Percentiles rank a stretch among this genome's conserved stretches.
Conservation (phyloP, 2,888 invertebrate species). For the Apamea sordens region DNA sequence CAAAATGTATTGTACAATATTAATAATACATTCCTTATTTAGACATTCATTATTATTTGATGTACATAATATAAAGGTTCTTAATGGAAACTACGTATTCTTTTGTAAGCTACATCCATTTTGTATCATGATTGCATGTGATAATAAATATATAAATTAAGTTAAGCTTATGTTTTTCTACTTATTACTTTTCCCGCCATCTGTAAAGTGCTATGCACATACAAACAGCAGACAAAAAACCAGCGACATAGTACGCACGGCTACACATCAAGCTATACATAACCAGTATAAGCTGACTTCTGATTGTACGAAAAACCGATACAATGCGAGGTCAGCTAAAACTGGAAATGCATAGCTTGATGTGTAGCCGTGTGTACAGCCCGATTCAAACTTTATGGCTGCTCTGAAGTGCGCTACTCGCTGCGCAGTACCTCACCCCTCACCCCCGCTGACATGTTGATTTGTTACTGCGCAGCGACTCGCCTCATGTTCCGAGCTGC, state of each 20-base stretch:
- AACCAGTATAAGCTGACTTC: too few species aligned
- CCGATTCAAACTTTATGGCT: too few species aligned
- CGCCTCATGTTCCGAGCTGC: too few species aligned
- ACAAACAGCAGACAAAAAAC: background rate
- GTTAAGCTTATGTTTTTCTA: conserved; percentile 16
- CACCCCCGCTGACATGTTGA: too few species aligned
- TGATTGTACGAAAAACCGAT: too few species aligned
- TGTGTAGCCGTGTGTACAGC: too few species aligned
- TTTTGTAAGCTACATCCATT: conserved; percentile 60
- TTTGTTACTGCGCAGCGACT: too few species aligned
- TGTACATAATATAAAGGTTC: conserved; percentile 10
- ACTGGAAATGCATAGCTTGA: too few species aligned
- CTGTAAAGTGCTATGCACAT: background rate
- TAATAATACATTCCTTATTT: conserved; percentile 42
- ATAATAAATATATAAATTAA: conserved; percentile 62
- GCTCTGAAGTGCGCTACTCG: too few species aligned
- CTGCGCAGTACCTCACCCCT: too few species aligned
- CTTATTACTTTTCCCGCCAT: background rate
- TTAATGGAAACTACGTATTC: conserved; percentile 36
- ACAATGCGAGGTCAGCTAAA: too few species aligned
- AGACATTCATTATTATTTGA: background rate
- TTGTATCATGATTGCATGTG: conserved; percentile 65
- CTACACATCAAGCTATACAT: too few species aligned
- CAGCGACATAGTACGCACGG: background rate
- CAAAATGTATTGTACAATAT: conserved; percentile 38